Evolutionary conservation across 2,888 invertebrate species (phyloP).

Genomic region (Argyresthia goedartella): DNA sequence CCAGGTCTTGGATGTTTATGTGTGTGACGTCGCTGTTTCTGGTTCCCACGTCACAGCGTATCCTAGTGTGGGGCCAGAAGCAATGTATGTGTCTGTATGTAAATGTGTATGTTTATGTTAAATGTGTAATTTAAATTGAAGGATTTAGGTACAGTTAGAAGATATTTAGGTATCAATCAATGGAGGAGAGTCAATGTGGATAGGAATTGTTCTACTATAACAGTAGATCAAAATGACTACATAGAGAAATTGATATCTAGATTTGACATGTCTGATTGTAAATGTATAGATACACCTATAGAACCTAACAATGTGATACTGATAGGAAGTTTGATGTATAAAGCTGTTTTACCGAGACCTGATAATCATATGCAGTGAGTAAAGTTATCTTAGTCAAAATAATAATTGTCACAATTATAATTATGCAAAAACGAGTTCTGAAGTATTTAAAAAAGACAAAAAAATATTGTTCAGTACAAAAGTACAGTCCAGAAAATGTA

Average conservation of each 20-base stretch:
- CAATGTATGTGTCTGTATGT: too few species aligned
- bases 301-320: conserved; percentile 6
- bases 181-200: conserved; percentile 7
- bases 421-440: conserved; percentile 12
- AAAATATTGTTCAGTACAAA: conserved; percentile 12
- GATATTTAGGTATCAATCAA: too few species aligned
- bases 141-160: too few species aligned
- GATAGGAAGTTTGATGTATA: conserved; percentile 13
- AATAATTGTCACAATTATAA: conserved; percentile 14
- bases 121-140: too few species aligned
- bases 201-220: conserved; percentile 4
- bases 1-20: conserved; percentile 4
- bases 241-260: conserved; percentile 7
- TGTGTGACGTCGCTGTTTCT: conserved; percentile 11
- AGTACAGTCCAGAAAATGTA: conserved; percentile 2
- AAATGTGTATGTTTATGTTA: too few species aligned
- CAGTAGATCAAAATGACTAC: conserved; percentile 9
- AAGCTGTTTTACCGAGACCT: conserved; percentile 13
- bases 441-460: conserved; percentile 13
- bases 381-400: conserved; percentile 15
- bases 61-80: too few species aligned
- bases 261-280: conserved; percentile 10
- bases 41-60: too few species aligned
- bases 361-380: conserved; percentile 13
- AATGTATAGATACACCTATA: conserved; percentile 5